phyloP scores from a whole-genome alignment of 2,113 vertebrate species.

The Gambusia affinis region DNA sequence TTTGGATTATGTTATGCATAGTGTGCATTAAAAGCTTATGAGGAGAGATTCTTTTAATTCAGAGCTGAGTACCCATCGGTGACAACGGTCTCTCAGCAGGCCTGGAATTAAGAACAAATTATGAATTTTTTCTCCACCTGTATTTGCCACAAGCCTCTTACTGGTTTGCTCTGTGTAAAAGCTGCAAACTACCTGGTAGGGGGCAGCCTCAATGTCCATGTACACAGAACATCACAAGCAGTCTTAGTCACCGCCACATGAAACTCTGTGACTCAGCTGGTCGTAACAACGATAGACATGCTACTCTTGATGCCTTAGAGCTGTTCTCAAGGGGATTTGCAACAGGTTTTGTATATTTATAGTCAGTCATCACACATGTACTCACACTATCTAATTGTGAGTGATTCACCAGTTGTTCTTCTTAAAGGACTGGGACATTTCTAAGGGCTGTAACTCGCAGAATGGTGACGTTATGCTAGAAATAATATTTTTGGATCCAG shows the following conservation, averaged over 20 bases:
- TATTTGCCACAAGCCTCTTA: constrained; percentile 64
- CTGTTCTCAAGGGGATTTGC: constrained; percentile 13
- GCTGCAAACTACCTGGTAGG: constrained; percentile 38
- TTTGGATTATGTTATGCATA: not conserved
- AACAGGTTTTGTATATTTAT: not conserved
- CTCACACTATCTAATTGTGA: too few species aligned
- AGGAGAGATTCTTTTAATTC: not conserved
- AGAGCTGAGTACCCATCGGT: not conserved
- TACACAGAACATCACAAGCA: constrained; percentile 11
- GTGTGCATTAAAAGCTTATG: not conserved
- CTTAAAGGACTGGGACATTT: not conserved
- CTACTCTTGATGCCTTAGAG: not conserved
- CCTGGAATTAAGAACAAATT: not conserved
- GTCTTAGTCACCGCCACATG: constrained; percentile 22
- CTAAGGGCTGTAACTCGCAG: not conserved
- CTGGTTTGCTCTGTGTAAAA: constrained; percentile 23
- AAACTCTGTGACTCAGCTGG: constrained; percentile 27
- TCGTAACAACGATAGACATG: constrained; percentile 3
- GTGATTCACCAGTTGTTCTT: too few species aligned
- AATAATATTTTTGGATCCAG: not conserved
- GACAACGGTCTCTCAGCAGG: not conserved
- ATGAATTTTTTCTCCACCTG: constrained; percentile 16
- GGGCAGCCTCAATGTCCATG: constrained; percentile 49
- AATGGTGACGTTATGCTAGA: not conserved
- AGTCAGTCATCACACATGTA: too few species aligned